Conservation (phyloP, 53 echinoderm and acorn worm species). For the Holothuria leucospilota region DNA sequence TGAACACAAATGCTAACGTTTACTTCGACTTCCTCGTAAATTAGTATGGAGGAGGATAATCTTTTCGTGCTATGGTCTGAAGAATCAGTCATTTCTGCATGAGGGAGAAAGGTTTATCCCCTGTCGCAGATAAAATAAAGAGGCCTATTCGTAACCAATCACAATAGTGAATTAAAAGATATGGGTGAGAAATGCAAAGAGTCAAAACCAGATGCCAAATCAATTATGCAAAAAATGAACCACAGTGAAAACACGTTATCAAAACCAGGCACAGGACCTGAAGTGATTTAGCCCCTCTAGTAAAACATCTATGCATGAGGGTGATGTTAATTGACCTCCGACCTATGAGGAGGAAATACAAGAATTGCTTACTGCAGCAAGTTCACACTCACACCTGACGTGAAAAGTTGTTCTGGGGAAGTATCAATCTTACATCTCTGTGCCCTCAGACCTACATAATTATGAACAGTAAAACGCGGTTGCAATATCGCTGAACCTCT, state of each 20-base stretch:
- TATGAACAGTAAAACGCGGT: background rate
- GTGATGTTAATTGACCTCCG: background rate
- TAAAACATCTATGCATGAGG: no score
- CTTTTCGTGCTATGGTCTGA: no score
- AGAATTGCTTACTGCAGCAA: no score
- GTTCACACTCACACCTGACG: no score
- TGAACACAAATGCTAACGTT: no score
- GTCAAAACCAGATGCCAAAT: constrained; percentile 5
- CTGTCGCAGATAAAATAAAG: background rate
- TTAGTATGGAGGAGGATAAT: no score
- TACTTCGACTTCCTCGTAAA: no score
- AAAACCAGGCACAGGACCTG: background rate
- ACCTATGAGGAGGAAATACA: background rate
- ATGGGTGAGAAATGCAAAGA: no score
- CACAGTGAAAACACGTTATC: background rate
- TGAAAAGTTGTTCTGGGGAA: background rate
- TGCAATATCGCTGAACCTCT: no score
- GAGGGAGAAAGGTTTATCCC: background rate
- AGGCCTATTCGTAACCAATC: background rate
- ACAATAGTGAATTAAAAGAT: background rate
- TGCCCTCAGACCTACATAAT: background rate
- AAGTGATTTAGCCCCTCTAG: no score
- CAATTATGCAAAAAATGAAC: background rate
- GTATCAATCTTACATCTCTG: background rate
- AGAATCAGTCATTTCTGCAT: no score